Evolutionary conservation across 2,888 invertebrate genomes (phyloP).

Genomic region (Teinopalpus imperialis): DNA sequence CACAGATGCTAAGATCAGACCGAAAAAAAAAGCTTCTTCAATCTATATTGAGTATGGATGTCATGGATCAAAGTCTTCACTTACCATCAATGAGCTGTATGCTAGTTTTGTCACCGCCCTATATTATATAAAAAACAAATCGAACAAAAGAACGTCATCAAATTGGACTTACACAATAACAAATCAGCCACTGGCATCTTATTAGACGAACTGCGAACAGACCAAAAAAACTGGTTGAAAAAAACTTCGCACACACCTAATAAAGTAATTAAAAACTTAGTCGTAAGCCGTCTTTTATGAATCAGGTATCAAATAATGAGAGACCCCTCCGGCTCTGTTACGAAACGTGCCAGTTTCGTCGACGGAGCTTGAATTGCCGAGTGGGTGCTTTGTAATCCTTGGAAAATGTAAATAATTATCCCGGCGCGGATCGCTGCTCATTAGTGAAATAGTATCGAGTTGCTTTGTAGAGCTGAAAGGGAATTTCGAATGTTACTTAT

Average conservation of each 20-base stretch:
- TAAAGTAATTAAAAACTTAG: conserved; percentile 15
- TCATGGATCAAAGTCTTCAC: no score
- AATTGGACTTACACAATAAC: no score
- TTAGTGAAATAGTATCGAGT: conserved; percentile 21
- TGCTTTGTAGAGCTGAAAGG: conserved; percentile 2
- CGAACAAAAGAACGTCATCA: no score
- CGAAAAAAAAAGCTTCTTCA: no score
- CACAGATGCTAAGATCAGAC: no score
- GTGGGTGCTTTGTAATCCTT: conserved; percentile 20
- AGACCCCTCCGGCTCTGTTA: conserved; percentile 5
- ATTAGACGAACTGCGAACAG: no score
- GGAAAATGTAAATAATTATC: conserved; percentile 21
- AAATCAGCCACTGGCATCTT: no score
- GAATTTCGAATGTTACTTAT: conserved; percentile 6
- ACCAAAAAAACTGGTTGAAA: no score
- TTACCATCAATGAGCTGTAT: no score
- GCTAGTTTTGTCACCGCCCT: no score
- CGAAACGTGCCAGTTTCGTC: conserved; percentile 6
- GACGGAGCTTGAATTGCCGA: conserved; percentile 12
- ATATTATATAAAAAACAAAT: no score
- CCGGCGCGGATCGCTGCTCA: conserved; percentile 17
- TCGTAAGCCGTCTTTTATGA: conserved; percentile 7
- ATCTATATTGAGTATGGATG: no score
- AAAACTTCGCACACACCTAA: conserved; percentile 5
- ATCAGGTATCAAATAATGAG: conserved; percentile 21